Conservation (phyloP, 2,113 vertebrate species). For the Hyla sarda region DNA sequence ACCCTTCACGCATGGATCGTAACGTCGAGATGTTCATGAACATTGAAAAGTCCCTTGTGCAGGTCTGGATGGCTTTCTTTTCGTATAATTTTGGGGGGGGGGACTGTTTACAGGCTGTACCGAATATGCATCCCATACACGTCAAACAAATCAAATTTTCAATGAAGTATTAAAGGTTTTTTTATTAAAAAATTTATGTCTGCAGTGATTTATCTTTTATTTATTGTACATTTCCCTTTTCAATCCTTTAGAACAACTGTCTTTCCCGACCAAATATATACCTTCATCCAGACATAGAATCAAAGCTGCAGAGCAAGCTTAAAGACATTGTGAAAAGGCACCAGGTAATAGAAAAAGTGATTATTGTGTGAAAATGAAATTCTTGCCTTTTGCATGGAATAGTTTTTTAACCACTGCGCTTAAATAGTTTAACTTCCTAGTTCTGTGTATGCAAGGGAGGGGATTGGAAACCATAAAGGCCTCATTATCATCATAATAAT, state of each 20-base stretch:
- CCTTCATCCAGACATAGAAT: slow-evolving; percentile 91
- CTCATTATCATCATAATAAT: too few relatives aligned
- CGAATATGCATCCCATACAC: too few relatives aligned
- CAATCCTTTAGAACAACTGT: slow-evolving; percentile 86
- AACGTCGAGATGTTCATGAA: slow-evolving; percentile 99
- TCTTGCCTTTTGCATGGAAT: background rate
- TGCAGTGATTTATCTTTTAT: background rate
- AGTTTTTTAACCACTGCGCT: too few relatives aligned
- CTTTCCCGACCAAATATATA: slow-evolving; percentile 92
- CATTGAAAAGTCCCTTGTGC: slow-evolving; percentile 94
- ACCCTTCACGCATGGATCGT: slow-evolving; percentile 96
- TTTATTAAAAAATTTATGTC: background rate
- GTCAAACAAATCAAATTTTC: background rate
- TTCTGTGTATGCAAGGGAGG: too few relatives aligned
- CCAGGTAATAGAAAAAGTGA: slow-evolving; percentile 75
- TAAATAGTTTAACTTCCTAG: too few relatives aligned
- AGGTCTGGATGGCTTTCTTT: slow-evolving; percentile 72
- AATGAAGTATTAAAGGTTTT: too few relatives aligned
- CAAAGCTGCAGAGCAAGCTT: slow-evolving; percentile 90
- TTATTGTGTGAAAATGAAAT: background rate
- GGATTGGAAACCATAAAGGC: too few relatives aligned
- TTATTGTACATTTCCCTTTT: background rate
- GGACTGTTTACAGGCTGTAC: background rate
- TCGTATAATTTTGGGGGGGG: background rate
- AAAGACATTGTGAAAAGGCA: slow-evolving; percentile 97